Conservation (phyloP, 2,888 invertebrate species). For the Malthinus flaveolus region DNA sequence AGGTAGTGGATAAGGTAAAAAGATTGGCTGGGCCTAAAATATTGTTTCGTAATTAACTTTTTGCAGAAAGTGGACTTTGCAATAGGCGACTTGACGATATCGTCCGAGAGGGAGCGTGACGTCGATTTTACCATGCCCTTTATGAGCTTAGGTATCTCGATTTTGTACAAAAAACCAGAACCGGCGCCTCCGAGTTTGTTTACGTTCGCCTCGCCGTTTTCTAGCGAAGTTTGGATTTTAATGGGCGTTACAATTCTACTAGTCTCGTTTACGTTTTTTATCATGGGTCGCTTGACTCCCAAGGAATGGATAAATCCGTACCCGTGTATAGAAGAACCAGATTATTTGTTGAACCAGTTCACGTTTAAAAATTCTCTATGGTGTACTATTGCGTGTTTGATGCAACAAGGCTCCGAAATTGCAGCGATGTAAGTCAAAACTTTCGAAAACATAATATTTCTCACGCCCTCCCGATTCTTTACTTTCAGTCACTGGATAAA, state of each 20-base stretch:
- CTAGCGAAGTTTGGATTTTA: slow-evolving; percentile 73
- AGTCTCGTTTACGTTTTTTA: slow-evolving; percentile 66
- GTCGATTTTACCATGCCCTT: slow-evolving; percentile 96
- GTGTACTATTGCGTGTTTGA: slow-evolving; percentile 67
- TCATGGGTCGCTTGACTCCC: slow-evolving; percentile 64
- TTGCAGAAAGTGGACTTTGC: slow-evolving; percentile 84
- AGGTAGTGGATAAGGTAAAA: slow-evolving; percentile 53
- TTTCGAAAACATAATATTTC: neutral
- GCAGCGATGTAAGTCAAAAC: slow-evolving; percentile 66
- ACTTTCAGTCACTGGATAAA: slow-evolving; percentile 13
- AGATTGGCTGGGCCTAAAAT: slow-evolving; percentile 7
- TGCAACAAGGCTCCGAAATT: slow-evolving; percentile 68
- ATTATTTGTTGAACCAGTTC: slow-evolving; percentile 65
- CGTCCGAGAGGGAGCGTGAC: slow-evolving; percentile 81
- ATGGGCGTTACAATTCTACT: slow-evolving; percentile 66
- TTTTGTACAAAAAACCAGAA: slow-evolving; percentile 67
- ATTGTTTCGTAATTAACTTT: neutral
- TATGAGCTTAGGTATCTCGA: slow-evolving; percentile 81
- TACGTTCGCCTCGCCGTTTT: slow-evolving; percentile 77
- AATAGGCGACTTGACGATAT: slow-evolving; percentile 89
- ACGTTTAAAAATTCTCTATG: slow-evolving; percentile 66
- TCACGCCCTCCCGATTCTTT: slow-evolving; percentile 2
- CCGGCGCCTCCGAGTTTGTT: slow-evolving; percentile 69
- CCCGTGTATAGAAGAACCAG: slow-evolving; percentile 64
- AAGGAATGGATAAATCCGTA: slow-evolving; percentile 70